Conservation (phyloP, 2,797 vertebrate genomes). For the Sphenopsis melanotis region DNA sequence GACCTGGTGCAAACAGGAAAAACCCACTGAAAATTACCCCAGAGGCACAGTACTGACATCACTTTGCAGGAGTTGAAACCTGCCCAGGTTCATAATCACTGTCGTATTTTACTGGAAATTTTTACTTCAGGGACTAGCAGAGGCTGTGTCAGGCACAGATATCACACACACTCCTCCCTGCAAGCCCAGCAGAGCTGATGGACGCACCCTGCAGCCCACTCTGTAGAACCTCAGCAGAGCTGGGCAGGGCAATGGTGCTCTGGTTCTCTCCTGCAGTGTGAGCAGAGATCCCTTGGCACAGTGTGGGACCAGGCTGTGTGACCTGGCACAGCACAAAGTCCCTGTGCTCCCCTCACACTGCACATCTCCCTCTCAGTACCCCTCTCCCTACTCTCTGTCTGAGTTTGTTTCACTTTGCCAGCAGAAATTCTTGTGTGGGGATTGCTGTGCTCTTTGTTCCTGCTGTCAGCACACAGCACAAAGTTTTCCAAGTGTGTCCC, state of each 20-base stretch:
- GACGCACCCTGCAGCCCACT: not conserved
- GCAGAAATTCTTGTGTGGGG: constrained; percentile 16
- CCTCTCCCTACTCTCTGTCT: not conserved
- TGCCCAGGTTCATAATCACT: not conserved
- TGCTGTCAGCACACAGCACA: constrained; percentile 54
- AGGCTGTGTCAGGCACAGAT: not conserved
- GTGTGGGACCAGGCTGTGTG: not conserved
- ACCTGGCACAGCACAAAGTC: not conserved
- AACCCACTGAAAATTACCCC: not conserved
- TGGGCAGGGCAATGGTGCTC: not conserved
- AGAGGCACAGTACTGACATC: not conserved
- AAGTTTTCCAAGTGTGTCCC: constrained; percentile 48
- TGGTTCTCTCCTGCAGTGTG: not conserved
- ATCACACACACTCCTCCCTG: not conserved
- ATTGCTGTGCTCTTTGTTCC: constrained; percentile 35
- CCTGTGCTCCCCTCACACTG: not conserved
- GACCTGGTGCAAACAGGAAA: not conserved
- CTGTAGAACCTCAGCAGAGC: not conserved
- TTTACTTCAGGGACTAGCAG: not conserved
- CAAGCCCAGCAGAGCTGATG: not conserved
- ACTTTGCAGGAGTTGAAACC: not conserved
- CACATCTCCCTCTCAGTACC: not conserved
- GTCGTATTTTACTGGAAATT: not conserved
- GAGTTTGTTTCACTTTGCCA: constrained; percentile 9
- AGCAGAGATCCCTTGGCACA: not conserved